These are phyloP conservation scores for Porites cylindrica DNA, from an alignment of 92 coral and sea anemone species.

Conservation along the genomic window DNA sequence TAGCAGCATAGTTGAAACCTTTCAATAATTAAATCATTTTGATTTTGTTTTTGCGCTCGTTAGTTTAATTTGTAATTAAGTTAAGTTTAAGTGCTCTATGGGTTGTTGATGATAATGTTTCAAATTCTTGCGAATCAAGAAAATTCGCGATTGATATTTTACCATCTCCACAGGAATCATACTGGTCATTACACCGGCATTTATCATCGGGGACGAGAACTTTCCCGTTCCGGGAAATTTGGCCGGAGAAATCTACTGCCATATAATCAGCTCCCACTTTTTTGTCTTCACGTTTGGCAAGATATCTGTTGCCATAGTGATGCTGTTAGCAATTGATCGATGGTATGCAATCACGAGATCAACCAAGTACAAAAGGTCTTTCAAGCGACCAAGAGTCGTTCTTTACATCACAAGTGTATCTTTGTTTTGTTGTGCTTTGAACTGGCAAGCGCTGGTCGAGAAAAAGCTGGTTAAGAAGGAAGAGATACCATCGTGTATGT, in stretches of 20 bases:
- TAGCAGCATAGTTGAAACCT: too few species aligned
- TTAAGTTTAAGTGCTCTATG: neutral
- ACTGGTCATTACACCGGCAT: conserved; percentile 46
- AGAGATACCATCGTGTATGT: conserved; percentile 29
- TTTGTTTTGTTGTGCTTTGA: conserved; percentile 41
- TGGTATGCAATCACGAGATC: conserved; percentile 83
- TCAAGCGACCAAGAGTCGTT: conserved; percentile 58
- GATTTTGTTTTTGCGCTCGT: too few species aligned
- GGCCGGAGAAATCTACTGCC: conserved; percentile 64
- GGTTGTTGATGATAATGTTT: too few species aligned
- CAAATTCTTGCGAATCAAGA: too few species aligned
- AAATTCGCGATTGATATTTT: neutral
- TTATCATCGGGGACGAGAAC: conserved; percentile 52
- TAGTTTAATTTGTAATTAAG: too few species aligned
- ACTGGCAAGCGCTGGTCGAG: conserved; percentile 41
- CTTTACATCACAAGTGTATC: conserved; percentile 47
- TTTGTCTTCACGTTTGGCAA: conserved; percentile 65
- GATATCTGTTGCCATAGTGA: conserved; percentile 58
- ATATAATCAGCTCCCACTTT: conserved; percentile 55
- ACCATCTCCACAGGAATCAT: conserved; percentile 33
- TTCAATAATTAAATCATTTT: too few species aligned
- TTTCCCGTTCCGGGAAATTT: conserved; percentile 52
- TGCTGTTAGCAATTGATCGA: conserved; percentile 69
- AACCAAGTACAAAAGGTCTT: conserved; percentile 63
- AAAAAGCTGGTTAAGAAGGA: conserved; percentile 20